Base-by-base conservation (phyloP, 2,888 invertebrate species). In the Pogonocherus hispidulus region DNA sequence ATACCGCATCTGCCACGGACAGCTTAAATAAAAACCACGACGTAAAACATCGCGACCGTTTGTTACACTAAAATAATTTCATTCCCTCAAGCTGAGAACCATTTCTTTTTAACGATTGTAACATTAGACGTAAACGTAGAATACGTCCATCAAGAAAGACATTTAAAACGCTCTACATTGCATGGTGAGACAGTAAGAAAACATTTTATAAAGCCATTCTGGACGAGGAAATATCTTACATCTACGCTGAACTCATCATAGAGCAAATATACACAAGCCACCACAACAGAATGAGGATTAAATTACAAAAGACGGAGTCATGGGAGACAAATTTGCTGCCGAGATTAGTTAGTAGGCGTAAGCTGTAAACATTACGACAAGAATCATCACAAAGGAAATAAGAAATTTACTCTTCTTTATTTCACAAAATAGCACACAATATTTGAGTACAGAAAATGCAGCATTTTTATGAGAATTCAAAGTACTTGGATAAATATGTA, bases 221-320 rank as follows among this genome's bases (percentile, higher is more conserved):
- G 20, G 63, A 63, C 54, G 44, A 44, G 16, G 52, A 63, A 54
- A 63, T 54, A 47, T 44, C 54, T 55, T 37, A 37, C 41, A 9
- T 52, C 52, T 66, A 59, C 22, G 52, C 11, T 27, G 22, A 27
- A 49, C 41, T 57, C 59, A 27, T 57, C 65, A 66, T 66, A 41
- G 32, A 20, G 37, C 57, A 57, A 66, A 66, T 49, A 56, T 56
- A 66, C 51, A 51, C 65, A 56, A 54, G 19, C 64, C 44, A 9
- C 47, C 49, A 56, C 56, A 59, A 67, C 62, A 70, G 65, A 51
- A 51, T 52, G 41, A 14, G 66, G 73, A 73, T 70, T 73, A 59
- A 70, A 69, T 73, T 70, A 69, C 72, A 32, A 63, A 54, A 70
- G 49, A 69, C 62, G 37, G 64, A 57, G 66, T 66, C 67, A 54